Conservation (phyloP, 1,140 invertebrate genomes). For the Drosophila santomea region DNA sequence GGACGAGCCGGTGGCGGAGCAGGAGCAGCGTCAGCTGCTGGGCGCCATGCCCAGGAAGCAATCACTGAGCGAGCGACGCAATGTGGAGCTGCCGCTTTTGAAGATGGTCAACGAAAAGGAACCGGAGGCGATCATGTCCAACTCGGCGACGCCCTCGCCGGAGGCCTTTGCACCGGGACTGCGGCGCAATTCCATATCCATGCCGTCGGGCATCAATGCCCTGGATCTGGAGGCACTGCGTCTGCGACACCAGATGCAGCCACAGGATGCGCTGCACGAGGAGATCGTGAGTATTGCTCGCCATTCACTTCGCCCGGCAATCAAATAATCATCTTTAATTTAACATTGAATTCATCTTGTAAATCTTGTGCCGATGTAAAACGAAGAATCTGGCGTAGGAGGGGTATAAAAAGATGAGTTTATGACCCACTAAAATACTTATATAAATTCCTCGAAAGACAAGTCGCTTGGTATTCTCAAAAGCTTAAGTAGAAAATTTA, state of each 20-base stretch:
- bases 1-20: background rate
- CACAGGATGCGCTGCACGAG: constrained; percentile 72
- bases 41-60: constrained; percentile 26
- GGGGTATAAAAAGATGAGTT: no score
- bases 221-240: constrained; percentile 74
- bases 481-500: no score
- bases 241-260: constrained; percentile 75
- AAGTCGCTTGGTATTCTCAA: no score
- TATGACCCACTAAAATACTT: no score
- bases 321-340: no score
- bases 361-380: no score
- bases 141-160: constrained; percentile 1
- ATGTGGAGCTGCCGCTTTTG: constrained; percentile 55
- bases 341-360: no score
- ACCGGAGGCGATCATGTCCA: constrained; percentile 2
- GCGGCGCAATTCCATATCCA: constrained; percentile 75
- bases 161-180: constrained; percentile 59
- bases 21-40: background rate
- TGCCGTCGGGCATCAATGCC: constrained; percentile 78
- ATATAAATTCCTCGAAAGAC: no score
- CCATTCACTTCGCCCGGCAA: no score
- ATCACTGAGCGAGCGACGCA: constrained; percentile 49
- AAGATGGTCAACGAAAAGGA: constrained; percentile 57
- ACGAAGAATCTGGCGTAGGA: no score
- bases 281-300: constrained; percentile 69